Conservation (phyloP, 2,113 vertebrate species). For the Periophthalmus modestus region DNA sequence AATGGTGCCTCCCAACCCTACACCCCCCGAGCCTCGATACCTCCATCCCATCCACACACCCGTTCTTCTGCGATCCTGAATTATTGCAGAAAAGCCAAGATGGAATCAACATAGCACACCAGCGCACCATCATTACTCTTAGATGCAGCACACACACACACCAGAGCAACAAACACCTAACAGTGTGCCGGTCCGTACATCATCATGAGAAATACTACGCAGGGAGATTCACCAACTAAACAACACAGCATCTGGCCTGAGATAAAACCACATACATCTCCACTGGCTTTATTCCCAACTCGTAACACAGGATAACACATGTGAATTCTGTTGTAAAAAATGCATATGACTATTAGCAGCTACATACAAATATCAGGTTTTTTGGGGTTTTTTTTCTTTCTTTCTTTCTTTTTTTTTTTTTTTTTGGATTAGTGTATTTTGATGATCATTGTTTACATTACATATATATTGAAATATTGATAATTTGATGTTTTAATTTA, state of each 20-base stretch:
- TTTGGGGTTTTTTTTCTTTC: too few relatives aligned
- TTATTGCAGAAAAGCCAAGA: constrained; percentile 74
- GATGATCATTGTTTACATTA: background rate
- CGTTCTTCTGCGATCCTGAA: constrained; percentile 45
- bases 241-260: constrained; percentile 5
- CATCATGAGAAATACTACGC: constrained; percentile 51
- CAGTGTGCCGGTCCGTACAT: constrained; percentile 38
- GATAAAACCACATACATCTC: constrained; percentile 6
- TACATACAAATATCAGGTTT: background rate
- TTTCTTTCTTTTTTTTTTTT: too few relatives aligned
- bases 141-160: constrained; percentile 41
- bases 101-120: constrained; percentile 72
- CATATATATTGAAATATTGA: background rate
- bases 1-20: constrained; percentile 58
- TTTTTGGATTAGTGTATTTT: background rate
- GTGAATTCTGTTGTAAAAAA: constrained; percentile 2
- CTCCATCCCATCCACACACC: constrained; percentile 13
- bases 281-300: constrained; percentile 11
- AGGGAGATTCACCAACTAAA: constrained; percentile 44
- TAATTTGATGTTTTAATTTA: background rate
- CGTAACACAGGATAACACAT: background rate
- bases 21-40: constrained; percentile 22
- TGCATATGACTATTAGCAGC: background rate
- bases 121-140: constrained; percentile 65
- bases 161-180: constrained; percentile 32